Percentiles rank a stretch among this genome's conserved stretches.
Conservation (phyloP, 1,140 invertebrate genomes). For the Aphidius gifuensis region DNA sequence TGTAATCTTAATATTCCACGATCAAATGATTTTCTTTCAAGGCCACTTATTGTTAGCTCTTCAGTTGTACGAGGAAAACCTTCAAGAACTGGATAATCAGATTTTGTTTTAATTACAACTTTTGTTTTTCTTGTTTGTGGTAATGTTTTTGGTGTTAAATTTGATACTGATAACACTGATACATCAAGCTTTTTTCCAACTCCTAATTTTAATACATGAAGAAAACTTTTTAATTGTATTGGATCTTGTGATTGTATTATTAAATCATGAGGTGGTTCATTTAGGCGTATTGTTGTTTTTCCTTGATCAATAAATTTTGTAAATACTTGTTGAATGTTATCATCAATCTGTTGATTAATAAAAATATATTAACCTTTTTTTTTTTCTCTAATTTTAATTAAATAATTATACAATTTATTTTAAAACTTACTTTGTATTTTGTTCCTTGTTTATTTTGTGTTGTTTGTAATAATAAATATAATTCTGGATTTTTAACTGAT, state of each 20-base stretch:
- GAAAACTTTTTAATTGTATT: constrained; percentile 67
- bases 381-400: not conserved
- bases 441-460: constrained; percentile 62
- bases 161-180: constrained; percentile 44
- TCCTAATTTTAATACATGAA: constrained; percentile 62
- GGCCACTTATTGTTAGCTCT: constrained; percentile 58
- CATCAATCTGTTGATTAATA: constrained; percentile 48
- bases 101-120: constrained; percentile 59
- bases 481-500: constrained; percentile 56
- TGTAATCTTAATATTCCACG: constrained; percentile 64
- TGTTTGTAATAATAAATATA: constrained; percentile 66
- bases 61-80: constrained; percentile 67
- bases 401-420: constrained; percentile 1
- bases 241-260: constrained; percentile 63
- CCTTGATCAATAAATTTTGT: constrained; percentile 69
- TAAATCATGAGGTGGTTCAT: constrained; percentile 66
- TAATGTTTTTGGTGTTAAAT: constrained; percentile 54
- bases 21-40: constrained; percentile 64
- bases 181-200: constrained; percentile 60
- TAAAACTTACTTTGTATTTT: constrained; percentile 58
- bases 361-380: constrained; percentile 11
- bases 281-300: constrained; percentile 70
- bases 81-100: constrained; percentile 64
- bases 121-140: constrained; percentile 57
- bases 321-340: constrained; percentile 65